Evolutionary conservation across 2,113 vertebrate genomes (phyloP), one percentile per base, ranked within the genome.

Genomic region (Cheirogaleus medius): DNA sequence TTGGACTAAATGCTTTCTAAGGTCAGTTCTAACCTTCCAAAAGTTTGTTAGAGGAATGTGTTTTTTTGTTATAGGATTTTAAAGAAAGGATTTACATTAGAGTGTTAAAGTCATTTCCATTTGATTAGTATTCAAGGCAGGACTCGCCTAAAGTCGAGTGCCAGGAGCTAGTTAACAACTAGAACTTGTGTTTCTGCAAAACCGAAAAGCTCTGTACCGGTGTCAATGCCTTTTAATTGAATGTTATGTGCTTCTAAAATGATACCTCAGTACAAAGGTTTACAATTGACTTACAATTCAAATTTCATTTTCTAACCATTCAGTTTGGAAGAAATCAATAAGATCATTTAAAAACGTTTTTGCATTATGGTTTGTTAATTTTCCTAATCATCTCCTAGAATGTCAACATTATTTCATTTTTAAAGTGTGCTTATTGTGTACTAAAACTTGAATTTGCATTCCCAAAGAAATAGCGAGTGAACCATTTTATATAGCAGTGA

Each of bases 361-460:
- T 20, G 34, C 14, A 25, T 89, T 92, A 85, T 89, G 21, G n/a
- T 64, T 94, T 93, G 8, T 84, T 96, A 77, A 92, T 96, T 91
- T 94, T 44, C 76, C 91, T 92, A 88, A 85, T 85, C 13, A 11
- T 94, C 68, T 87, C 42, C 37, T 94, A 60, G 44, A 94, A 93
- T 83, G 32, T 83, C 83, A 97, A 78, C 93, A 78, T 97, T 87
- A 84, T 85, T 95, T 94, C 95, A 29, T 97, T 94, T 97, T 66
- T 39, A 87, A 76, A 91, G 15, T 52, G 6, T 49, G 64, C 34
- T 97, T 76, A 56, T 87, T 95, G 47, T 97, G 93, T 80, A 42
- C 74, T 81, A 71, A 94, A 56, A 73, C 84, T 95, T 85, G 69
- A 94, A 97, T 97, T 95, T 95, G 93, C 76, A 95, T 96, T 91